Evolutionary conservation across 1,140 invertebrate species (phyloP), one percentile per base, ranked within the genome.

Genomic region (Maconellicoccus hirsutus): DNA sequence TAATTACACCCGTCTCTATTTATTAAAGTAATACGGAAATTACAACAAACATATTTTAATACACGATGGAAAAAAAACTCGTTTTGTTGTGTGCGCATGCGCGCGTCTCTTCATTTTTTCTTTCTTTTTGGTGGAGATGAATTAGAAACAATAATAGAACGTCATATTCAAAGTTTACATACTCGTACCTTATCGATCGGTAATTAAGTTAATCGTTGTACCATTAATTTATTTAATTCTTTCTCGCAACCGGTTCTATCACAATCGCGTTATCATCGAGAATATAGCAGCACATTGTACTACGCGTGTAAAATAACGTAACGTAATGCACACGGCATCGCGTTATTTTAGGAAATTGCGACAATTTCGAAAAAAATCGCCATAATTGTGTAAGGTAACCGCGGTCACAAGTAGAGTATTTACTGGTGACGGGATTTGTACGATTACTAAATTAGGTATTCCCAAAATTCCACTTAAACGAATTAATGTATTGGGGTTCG

Each of bases 1-100:
- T 52, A 52, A 52, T 52, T 52, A 52, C n/a, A 12, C 42, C 12
- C 10, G 42, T 52, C 42, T 3, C 12, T 52, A 52, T 52, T 52
- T 52, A 52, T 52, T 52, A 52, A 52, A 52, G 16, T 52, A 52
- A 52, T 52, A 52, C 10, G 42, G 42, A 52, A 52, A 52, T 52
- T 52, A 52, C 10, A 52, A 52, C 42, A 52, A 52, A 52, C 42
- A 52, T 19, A 52, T 52, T 52, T 52, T 52, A 52, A 16, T 52
- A 16, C 3, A 52, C 42, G 42, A 14, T 52, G 42, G n/a, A 52
- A 52, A 52, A 52, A 52, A 52, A 52, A 52, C 42, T 52, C 42
- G 42, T 52, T 52, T 16, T 52, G 12, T 16, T 3, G 12, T 16
- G 42, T 52, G 42, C 42, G 42, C 6, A 52, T 52, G 42, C 42